A percentile compares a stretch with the other conserved stretches of the same genome.
Evolutionary conservation across 1,140 invertebrate species (phyloP).

Genomic region (Drosophila sp.): DNA sequence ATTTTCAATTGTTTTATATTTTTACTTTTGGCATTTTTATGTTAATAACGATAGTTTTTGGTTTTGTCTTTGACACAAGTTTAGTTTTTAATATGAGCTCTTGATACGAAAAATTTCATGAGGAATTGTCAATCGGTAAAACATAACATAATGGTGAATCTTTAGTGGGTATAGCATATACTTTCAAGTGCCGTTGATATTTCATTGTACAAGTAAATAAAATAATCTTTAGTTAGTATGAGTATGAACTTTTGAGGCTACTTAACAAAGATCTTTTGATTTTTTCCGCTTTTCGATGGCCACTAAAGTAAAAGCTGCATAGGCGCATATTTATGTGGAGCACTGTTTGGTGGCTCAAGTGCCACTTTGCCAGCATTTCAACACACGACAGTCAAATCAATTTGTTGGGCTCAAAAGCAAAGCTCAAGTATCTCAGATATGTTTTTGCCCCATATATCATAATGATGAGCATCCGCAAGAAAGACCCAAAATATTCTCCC

Average conservation of each 20-base stretch:
- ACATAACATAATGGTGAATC: too few species aligned
- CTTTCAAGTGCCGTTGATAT: not conserved
- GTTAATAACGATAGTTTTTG: too few species aligned
- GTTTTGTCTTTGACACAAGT: too few species aligned
- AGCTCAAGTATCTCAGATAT: slow-evolving; percentile 54
- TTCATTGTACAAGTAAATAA: not conserved
- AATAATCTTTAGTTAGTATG: slow-evolving; percentile 16
- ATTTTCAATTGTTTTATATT: not conserved
- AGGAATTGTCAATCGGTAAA: too few species aligned
- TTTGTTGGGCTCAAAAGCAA: slow-evolving; percentile 72
- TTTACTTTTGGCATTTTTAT: too few species aligned
- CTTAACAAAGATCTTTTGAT: slow-evolving; percentile 12
- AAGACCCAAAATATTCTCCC: not conserved
- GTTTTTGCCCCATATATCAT: slow-evolving; percentile 59
- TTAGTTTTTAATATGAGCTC: too few species aligned
- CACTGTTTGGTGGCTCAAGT: slow-evolving; percentile 48
- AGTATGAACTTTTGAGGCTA: slow-evolving; percentile 3
- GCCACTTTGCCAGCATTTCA: slow-evolving; percentile 74
- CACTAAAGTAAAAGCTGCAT: not conserved
- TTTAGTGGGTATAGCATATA: too few species aligned
- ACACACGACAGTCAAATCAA: slow-evolving; percentile 64
- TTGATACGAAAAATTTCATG: too few species aligned
- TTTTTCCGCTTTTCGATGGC: not conserved
- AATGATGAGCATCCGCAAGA: slow-evolving; percentile 58
- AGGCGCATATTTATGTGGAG: slow-evolving; percentile 6